Conservation (phyloP, 2,888 invertebrate genomes). For the Synergus japonicus region DNA sequence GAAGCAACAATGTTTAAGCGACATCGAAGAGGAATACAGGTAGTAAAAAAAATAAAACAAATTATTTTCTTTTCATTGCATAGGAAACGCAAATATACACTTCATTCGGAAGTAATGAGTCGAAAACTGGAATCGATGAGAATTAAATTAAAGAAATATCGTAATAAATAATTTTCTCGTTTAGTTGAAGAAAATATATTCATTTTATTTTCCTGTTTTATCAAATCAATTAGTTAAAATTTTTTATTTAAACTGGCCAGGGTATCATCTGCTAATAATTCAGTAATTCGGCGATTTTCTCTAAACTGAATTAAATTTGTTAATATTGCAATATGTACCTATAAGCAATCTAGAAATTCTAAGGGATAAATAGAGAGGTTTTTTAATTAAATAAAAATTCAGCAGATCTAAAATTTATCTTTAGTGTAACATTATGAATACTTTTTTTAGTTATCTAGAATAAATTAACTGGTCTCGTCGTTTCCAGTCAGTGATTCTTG, state of each 20-base stretch:
- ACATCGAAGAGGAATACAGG: neutral
- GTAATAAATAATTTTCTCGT: neutral
- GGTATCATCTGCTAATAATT: neutral
- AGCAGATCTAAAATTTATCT: neutral
- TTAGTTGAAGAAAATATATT: neutral
- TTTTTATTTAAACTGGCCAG: too few species aligned
- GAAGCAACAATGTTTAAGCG: conserved; percentile 9
- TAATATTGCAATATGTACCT: neutral
- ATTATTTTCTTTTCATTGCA: conserved; percentile 7
- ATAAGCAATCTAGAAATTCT: neutral
- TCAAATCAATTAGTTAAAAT: neutral
- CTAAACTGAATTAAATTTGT: neutral
- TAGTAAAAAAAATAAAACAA: conserved; percentile 6
- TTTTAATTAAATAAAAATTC: neutral
- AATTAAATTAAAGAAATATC: neutral
- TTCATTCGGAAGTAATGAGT: neutral
- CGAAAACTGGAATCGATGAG: conserved; percentile 12
- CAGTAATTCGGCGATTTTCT: neutral
- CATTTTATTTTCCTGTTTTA: too few species aligned
- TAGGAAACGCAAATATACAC: neutral
- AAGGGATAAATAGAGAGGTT: neutral
- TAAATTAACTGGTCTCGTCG: neutral
- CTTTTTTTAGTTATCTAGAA: neutral
- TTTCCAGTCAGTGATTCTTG: neutral
- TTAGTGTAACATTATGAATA: neutral